These are phyloP conservation scores for Nothocercus julius DNA, from an alignment of 2,113 vertebrate genomes.

Conservation along the genomic window DNA sequence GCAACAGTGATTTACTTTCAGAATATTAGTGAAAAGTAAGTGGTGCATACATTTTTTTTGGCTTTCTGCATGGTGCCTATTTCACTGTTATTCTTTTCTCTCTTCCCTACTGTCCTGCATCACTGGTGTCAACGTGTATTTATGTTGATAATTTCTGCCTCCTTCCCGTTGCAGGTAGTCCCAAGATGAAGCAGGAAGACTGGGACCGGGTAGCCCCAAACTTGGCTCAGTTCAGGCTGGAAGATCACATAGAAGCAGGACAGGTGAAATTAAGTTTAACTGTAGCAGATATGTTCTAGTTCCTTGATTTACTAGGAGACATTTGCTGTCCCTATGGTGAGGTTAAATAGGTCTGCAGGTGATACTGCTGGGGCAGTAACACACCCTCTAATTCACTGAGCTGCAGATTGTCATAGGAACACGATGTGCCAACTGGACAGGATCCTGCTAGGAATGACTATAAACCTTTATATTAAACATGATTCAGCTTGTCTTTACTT, in stretches of 20 bases:
- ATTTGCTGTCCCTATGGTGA: neutral
- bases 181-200: too few species aligned
- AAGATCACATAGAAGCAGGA: neutral
- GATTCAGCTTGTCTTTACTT: conserved; percentile 13
- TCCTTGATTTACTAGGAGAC: neutral
- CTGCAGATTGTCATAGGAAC: neutral
- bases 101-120: neutral
- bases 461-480: conserved; percentile 34
- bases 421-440: conserved; percentile 24
- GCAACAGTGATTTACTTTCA: neutral
- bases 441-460: neutral
- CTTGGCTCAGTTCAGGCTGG: neutral
- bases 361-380: neutral
- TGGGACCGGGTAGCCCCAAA: too few species aligned
- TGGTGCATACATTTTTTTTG: neutral
- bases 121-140: neutral
- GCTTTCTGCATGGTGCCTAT: neutral
- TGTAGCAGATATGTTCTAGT: neutral
- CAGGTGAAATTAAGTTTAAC: neutral
- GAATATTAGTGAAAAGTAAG: neutral
- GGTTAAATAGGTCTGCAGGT: conserved; percentile 1
- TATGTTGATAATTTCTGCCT: neutral
- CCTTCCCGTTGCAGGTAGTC: neutral
- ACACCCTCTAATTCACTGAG: neutral
- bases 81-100: neutral